Evolutionary conservation across 2,113 vertebrate genomes (phyloP), one percentile per base, ranked within the genome.

Genomic region (Malurus cyaneus): DNA sequence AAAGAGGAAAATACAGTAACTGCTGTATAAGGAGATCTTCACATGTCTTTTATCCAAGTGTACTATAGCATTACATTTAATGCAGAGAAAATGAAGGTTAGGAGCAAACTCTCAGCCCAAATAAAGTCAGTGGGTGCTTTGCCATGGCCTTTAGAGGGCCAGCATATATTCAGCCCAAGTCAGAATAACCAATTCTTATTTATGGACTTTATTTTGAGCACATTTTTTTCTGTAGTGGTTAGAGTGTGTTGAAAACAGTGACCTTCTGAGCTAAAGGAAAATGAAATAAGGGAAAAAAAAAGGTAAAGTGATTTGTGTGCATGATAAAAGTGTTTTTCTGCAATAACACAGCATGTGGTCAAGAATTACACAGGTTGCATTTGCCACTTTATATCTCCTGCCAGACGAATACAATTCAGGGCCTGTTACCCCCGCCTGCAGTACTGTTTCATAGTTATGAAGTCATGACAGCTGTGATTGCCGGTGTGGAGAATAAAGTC

Each of bases 381-480:
- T 96, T 96, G 96, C 93, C 89, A 95, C 89, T 93, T 95, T 91
- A 70, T 78, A 72, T 95, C 81, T 97, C 92, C 91, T 96, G 92
- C 76, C 94, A 93, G 53, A 80, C 5, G 50, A 97, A 90, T 87
- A 98, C 97, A 98, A 97, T 97, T 86, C 87, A 2, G 18, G 64
- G 93, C 93, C 96, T 97, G 97, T 98, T 97, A 97, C 62, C 31
- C 74, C 8, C 0, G 91, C 81, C 61, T 89, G 76, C 93, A 86
- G 34, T 50, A 92, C 97, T 94, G 84, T 94, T 91, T 94, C 97
- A 97, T 91, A 97, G 96, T 94, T 96, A 95, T 97, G 98, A 98
- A 96, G 97, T 98, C 97, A 97, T 97, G 96, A 96, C 97, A 98
- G 97, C 97, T 98, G 97, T 83, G 42, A 89, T 64, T 91, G 62